Percentiles rank a stretch among this genome's conserved stretches.
Conservation (phyloP, 2,797 vertebrate species). For the Balearica regulorum region DNA sequence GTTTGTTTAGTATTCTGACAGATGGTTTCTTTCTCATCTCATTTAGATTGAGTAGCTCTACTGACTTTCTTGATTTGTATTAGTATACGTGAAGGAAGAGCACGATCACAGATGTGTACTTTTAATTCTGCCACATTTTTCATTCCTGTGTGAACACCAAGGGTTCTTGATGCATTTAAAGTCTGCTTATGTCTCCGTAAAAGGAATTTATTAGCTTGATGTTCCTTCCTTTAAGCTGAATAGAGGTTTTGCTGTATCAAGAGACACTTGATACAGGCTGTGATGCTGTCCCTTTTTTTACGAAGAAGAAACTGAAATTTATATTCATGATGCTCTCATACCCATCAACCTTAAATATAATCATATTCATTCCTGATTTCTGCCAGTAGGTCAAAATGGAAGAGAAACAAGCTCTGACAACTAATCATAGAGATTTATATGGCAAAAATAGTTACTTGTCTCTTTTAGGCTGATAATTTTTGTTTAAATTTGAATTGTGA, state of each 20-base stretch:
- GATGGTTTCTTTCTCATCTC: neutral
- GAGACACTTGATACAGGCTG: neutral
- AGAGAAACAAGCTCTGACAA: neutral
- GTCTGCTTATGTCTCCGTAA: neutral
- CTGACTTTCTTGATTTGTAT: neutral
- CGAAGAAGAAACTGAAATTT: neutral
- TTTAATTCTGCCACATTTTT: neutral
- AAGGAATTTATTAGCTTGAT: neutral
- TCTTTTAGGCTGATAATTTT: neutral
- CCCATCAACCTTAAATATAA: neutral
- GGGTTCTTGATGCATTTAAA: neutral
- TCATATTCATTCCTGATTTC: neutral
- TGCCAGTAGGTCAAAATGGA: neutral
- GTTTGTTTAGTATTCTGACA: neutral
- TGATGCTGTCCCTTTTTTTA: neutral
- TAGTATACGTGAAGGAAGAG: neutral
- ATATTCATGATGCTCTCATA: neutral
- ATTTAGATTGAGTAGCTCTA: neutral
- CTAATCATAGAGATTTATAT: neutral
- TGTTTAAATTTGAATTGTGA: neutral
- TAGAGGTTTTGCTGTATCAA: neutral
- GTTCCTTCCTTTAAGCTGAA: neutral
- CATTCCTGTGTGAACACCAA: neutral
- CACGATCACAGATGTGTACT: neutral
- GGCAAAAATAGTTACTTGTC: neutral